Conservation (phyloP, 2,797 vertebrate species). For the Mormyrops boulengeri region DNA sequence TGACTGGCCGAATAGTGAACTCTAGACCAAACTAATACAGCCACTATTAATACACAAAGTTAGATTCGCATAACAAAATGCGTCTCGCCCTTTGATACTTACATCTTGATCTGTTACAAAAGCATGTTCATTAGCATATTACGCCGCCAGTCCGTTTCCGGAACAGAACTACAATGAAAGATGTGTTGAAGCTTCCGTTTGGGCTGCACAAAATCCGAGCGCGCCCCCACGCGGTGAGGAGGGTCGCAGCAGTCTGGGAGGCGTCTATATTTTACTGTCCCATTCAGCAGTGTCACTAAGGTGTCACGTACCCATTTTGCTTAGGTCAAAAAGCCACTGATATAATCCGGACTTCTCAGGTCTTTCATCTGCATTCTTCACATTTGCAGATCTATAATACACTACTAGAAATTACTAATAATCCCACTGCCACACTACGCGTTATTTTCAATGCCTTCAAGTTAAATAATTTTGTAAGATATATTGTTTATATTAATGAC, state of each 20-base stretch:
- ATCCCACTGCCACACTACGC: not conserved
- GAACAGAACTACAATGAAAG: conserved; percentile 1
- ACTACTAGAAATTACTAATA: not conserved
- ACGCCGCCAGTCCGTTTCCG: not conserved
- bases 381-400: not conserved
- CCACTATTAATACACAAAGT: not conserved
- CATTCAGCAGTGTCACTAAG: not conserved
- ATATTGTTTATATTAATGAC: not conserved
- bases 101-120: conserved; percentile 15
- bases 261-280: not conserved
- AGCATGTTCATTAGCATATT: conserved; percentile 3
- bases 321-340: not conserved
- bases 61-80: not conserved
- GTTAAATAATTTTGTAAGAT: not conserved
- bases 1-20: not conserved
- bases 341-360: not conserved
- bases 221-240: conserved; percentile 17
- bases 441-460: not conserved
- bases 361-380: not conserved
- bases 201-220: not conserved
- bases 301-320: not conserved
- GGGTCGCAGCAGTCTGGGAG: not conserved
- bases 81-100: not conserved
- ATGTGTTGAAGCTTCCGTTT: not conserved
- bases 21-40: not conserved